Conservation (phyloP, 2,888 invertebrate species). For the Drosophila ustulata region DNA sequence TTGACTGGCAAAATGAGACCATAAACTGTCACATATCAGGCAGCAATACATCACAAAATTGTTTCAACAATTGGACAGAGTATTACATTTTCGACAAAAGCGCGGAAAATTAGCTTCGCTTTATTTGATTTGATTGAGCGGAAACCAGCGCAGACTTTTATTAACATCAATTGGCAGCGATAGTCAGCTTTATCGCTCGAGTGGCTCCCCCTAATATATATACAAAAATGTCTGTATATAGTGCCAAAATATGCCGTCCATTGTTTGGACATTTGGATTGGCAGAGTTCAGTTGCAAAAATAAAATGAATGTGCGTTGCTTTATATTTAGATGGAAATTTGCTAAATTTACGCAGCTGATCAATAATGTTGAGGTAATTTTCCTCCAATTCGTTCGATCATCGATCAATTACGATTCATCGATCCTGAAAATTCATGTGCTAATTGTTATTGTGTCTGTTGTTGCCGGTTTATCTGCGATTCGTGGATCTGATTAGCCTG, state of each 20-base stretch:
- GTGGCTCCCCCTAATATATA: slow-evolving; percentile 36
- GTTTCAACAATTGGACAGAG: slow-evolving; percentile 5
- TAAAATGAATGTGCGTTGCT: slow-evolving; percentile 22
- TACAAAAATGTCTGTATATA: slow-evolving; percentile 24
- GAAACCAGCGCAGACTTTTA: slow-evolving; percentile 66
- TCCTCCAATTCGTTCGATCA: slow-evolving; percentile 2
- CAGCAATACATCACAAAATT: neutral
- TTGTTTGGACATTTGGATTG: slow-evolving; percentile 21
- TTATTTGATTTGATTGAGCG: slow-evolving; percentile 51
- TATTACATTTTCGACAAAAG: slow-evolving; percentile 8
- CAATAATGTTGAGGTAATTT: slow-evolving; percentile 14
- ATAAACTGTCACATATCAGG: neutral
- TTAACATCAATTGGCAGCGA: slow-evolving; percentile 68
- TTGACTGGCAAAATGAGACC: slow-evolving; percentile 3
- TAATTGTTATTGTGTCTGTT: slow-evolving; percentile 33
- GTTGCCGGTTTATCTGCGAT: slow-evolving; percentile 57
- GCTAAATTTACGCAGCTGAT: slow-evolving; percentile 23
- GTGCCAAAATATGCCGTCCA: slow-evolving; percentile 35
- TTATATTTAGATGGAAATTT: slow-evolving; percentile 25
- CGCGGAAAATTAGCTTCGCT: neutral
- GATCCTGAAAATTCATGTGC: slow-evolving; percentile 14
- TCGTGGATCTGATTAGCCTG: slow-evolving; percentile 57
- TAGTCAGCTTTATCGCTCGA: slow-evolving; percentile 63
- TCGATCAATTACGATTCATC: slow-evolving; percentile 24
- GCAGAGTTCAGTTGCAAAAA: slow-evolving; percentile 14